Conservation (phyloP, 2,113 vertebrate genomes). For the Pipa parva region DNA sequence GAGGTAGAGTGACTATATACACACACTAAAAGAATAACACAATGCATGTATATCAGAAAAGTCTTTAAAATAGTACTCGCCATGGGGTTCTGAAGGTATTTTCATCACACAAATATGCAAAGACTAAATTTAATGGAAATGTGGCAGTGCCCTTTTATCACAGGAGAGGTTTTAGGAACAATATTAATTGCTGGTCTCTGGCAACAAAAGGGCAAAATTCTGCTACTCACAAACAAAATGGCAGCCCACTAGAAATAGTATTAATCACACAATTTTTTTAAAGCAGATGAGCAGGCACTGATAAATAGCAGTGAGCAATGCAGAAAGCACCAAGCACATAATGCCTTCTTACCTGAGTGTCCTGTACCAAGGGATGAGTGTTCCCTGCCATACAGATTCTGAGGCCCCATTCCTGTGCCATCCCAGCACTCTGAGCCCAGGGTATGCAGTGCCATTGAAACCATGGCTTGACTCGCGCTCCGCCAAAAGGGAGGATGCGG, state of each 20-base stretch:
- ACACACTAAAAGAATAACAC: too few species aligned
- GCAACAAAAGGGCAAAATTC: not conserved
- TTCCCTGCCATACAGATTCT: constrained; percentile 72
- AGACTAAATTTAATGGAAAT: not conserved
- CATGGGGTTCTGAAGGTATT: too few species aligned
- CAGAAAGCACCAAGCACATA: not conserved
- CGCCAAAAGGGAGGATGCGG: constrained; percentile 87
- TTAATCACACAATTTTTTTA: too few species aligned
- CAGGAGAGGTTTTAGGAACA: too few species aligned
- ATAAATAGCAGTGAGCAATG: not conserved
- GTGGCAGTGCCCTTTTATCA: not conserved
- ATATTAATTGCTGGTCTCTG: not conserved
- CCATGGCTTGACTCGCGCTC: constrained; percentile 94
- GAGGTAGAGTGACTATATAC: too few species aligned
- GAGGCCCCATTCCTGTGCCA: constrained; percentile 85
- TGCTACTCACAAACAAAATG: not conserved
- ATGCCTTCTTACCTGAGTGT: constrained; percentile 81
- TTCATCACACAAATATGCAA: too few species aligned
- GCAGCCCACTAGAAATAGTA: not conserved
- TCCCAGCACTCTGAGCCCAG: constrained; percentile 72
- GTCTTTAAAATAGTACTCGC: too few species aligned
- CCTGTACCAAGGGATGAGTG: constrained; percentile 48
- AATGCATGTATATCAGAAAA: too few species aligned
- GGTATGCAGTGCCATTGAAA: constrained; percentile 73
- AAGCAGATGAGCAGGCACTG: not conserved